phyloP scores from a whole-genome alignment of 2,888 invertebrate species.

The Omphaloscelis lunosa region DNA sequence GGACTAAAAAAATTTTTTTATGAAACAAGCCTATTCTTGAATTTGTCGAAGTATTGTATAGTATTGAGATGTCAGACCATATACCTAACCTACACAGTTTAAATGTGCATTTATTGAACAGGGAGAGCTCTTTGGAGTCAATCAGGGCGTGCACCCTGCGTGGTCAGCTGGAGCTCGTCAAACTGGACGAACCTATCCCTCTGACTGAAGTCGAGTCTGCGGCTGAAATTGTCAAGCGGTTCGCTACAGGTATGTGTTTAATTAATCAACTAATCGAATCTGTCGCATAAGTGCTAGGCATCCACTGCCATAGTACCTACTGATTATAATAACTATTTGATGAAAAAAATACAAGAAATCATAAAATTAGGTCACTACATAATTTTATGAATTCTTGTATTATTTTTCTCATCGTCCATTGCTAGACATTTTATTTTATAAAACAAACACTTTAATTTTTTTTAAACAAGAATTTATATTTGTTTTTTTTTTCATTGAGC shows the following conservation, averaged over 20 bases:
- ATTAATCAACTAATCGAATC: neutral
- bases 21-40: too few species aligned
- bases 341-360: neutral
- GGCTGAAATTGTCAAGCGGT: conserved; percentile 98
- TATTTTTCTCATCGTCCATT: neutral
- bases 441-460: too few species aligned
- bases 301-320: neutral
- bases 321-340: neutral
- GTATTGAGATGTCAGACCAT: neutral
- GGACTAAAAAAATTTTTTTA: too few species aligned
- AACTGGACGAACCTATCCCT: conserved; percentile 94
- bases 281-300: neutral
- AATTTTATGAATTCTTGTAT: neutral
- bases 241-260: conserved; percentile 92
- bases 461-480: too few species aligned
- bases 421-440: too few species aligned
- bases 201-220: conserved; percentile 98
- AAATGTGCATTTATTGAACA: conserved; percentile 75
- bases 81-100: neutral
- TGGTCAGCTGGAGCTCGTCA: conserved; percentile 97
- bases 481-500: too few species aligned
- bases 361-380: too few species aligned
- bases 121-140: conserved; percentile 96
- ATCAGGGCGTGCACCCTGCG: conserved; percentile 96
- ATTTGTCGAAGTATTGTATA: neutral